Evolutionary conservation across 64 coral and sea anemone species (phyloP).

Genomic region (Stichodactyla helianthus): DNA sequence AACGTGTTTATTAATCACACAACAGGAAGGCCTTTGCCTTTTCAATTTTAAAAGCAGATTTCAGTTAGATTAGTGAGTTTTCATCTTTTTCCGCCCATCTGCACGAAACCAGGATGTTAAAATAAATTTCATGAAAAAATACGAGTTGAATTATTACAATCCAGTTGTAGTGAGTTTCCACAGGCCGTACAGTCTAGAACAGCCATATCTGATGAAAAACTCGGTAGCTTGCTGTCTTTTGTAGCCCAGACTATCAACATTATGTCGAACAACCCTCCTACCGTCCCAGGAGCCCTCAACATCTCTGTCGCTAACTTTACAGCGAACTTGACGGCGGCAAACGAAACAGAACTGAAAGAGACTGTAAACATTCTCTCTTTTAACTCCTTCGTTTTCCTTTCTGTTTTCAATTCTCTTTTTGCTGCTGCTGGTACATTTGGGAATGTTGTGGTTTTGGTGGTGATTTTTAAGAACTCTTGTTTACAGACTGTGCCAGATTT

Average conservation of each 20-base stretch:
- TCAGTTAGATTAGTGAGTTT: too few species aligned
- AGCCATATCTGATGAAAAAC: too few species aligned
- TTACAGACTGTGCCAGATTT: slow-evolving; percentile 28
- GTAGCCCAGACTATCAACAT: not conserved
- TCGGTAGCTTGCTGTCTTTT: not conserved
- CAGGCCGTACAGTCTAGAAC: too few species aligned
- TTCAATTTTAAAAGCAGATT: too few species aligned
- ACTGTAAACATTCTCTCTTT: not conserved
- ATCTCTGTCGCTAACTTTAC: too few species aligned
- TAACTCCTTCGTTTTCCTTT: not conserved
- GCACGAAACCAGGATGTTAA: too few species aligned
- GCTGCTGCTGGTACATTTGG: slow-evolving; percentile 20
- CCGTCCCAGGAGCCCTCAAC: not conserved
- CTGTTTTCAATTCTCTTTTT: not conserved
- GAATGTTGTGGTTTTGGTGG: slow-evolving; percentile 30
- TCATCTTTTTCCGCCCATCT: too few species aligned
- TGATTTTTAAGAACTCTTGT: not conserved
- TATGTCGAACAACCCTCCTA: not conserved
- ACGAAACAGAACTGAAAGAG: not conserved
- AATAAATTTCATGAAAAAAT: too few species aligned
- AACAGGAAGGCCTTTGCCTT: too few species aligned
- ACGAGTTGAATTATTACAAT: too few species aligned
- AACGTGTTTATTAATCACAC: not conserved
- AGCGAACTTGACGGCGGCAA: not conserved
- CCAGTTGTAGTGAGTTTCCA: too few species aligned